Evolutionary conservation across 2,797 vertebrate species (phyloP).

Genomic region (Lophotriccus pileatus): DNA sequence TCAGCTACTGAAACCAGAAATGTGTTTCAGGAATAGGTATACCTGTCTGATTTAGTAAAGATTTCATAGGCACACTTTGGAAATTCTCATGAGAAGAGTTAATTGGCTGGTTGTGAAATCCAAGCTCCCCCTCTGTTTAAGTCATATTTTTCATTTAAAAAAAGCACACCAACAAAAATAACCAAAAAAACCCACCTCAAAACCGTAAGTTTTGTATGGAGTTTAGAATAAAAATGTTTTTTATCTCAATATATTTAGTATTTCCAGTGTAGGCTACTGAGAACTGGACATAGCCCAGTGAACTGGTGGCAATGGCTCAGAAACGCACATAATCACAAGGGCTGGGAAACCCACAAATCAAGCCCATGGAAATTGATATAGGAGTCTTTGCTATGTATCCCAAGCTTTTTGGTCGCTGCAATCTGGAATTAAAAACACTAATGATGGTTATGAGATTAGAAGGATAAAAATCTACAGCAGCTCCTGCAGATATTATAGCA

Average conservation of each 20-base stretch:
- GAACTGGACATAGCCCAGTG: neutral
- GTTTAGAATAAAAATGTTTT: neutral
- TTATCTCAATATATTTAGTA: rapidly evolving
- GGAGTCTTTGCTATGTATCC: neutral
- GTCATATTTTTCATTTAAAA: neutral
- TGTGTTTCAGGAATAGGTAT: neutral
- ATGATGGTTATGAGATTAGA: neutral
- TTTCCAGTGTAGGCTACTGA: neutral
- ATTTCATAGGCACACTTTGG: neutral
- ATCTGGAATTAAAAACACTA: neutral
- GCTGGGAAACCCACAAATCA: neutral
- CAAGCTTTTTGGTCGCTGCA: neutral
- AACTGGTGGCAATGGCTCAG: neutral
- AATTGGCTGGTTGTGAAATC: neutral
- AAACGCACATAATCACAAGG: neutral
- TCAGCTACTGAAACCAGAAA: neutral
- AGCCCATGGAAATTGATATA: neutral
- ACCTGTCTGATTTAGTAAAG: neutral
- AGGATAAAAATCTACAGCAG: neutral
- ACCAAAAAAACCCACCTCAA: neutral
- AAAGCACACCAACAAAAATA: neutral
- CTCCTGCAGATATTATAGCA: neutral
- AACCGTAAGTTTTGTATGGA: neutral
- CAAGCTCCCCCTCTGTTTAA: neutral
- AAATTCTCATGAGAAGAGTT: neutral